Evolutionary conservation across 2,888 invertebrate species (phyloP), one percentile per base, ranked within the genome.

Genomic region (Tenthredo livida): DNA sequence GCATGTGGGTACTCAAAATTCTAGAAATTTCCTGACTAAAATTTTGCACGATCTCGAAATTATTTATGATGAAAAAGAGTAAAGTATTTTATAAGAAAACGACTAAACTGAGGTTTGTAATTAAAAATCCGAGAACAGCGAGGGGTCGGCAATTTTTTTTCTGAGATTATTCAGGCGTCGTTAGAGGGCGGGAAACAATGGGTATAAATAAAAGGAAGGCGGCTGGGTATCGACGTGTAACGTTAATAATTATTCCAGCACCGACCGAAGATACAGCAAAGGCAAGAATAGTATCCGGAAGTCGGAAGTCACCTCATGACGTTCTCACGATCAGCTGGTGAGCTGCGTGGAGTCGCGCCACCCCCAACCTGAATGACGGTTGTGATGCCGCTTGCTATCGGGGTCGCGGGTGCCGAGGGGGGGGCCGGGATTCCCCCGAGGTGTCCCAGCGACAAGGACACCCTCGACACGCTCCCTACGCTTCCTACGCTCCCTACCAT

Each of bases 401-500:
- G 90, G 87, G 89, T 90, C 86, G 89, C 88, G 87, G 90, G 89
- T 88, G 89, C 90, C 85, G 89, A 88, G 85, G 88, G 87, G 86
- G 88, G 88, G 87, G 89, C 86, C 86, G 89, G 88, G 85, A 88
- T 88, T 86, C 89, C 90, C 87, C 88, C 87, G 86, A 89, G 90
- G 87, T 90, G 90, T 86, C 90, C 90, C 87, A 90, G 89, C 86
- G 90, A 89, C 88, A 90, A 88, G 85, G 90, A 90, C 88, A 89
- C 88, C 88, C 90, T 89, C 87, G 90, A 88, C 84, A 88, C 88
- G 87, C 87, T 84, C 80, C 87, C 88, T 87, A 86, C 85, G 87
- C 86, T 87, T 43, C 80, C 80, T 80, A 80, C 54, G 80, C 25
- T 80, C 47, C 80, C 80, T 80, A 80, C 61, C 37, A 65, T 80